Conservation (phyloP, 2,797 vertebrate species). For the Mormyrops attenuatus region DNA sequence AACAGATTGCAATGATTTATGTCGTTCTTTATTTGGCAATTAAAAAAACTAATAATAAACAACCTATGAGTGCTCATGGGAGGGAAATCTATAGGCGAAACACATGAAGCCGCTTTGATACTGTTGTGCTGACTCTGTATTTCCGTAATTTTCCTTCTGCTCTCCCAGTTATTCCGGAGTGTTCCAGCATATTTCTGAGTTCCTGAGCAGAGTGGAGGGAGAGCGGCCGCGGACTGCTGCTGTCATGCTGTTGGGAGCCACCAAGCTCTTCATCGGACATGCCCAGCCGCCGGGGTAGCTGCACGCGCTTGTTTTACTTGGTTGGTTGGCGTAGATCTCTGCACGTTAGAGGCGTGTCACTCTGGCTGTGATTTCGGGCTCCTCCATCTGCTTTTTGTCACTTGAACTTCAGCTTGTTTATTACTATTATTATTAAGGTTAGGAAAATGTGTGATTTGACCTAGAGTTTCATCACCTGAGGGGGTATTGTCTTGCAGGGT, state of each 20-base stretch:
- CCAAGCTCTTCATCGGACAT: conserved; percentile 59
- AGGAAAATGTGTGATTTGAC: background rate
- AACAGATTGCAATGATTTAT: background rate
- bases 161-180: conserved; percentile 63
- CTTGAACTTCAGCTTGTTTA: background rate
- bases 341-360: background rate
- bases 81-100: background rate
- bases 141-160: conserved; percentile 3
- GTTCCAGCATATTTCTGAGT: conserved; percentile 53
- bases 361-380: background rate
- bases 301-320: conserved; percentile 7
- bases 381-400: background rate
- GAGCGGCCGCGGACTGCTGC: conserved; percentile 60
- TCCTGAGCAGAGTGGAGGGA: conserved; percentile 61
- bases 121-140: background rate
- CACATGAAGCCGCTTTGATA: background rate
- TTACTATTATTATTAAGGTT: background rate
- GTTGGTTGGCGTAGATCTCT: background rate
- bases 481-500: background rate
- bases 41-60: background rate
- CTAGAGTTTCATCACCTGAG: background rate
- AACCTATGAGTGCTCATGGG: background rate
- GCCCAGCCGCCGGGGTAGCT: conserved; percentile 49
- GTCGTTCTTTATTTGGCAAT: background rate
- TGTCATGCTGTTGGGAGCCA: conserved; percentile 70